Evolutionary conservation across 2,113 vertebrate species (phyloP), one percentile per base, ranked within the genome.

Genomic region (Prionailurus bengalensis): DNA sequence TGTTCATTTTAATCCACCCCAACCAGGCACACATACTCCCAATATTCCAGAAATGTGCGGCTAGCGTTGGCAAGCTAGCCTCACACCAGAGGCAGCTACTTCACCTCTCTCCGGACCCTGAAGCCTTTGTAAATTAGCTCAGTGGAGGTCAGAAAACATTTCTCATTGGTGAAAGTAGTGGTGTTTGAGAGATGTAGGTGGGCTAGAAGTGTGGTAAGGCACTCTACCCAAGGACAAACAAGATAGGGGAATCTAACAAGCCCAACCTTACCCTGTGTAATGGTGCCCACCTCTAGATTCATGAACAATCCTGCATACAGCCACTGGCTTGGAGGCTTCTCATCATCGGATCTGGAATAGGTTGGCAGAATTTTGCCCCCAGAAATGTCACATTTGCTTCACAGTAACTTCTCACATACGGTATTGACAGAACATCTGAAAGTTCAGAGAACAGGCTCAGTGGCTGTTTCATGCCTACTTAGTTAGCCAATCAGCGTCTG

Each of bases 221-320:
- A 13, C 39, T 53, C 33, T 25, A 48, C 10, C 14, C 0, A 4
- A n/a, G 25, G 36, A 80, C 5, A 9, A 29, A 48, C 0, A 11
- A 45, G 78, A 27, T 13, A n/a, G 4, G 70, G 71, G 15, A 68
- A 53, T 55, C 51, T 31, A 36, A 78, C 1, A 2, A 81, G 29
- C 53, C 13, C 61, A 66, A 4, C n/a, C 21, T 82, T 66, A 79
- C 13, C n/a, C 42, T 29, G 23, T 45, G 45, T n/a, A 23, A 23
- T 17, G 29, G 61, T 19, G 14, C 19, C 45, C 71, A 90, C 3
- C 73, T 29, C 45, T 42, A 1, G 3, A 48, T 68, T 83, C 36
- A 29, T 16, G 51, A 79, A 81, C 15, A 23, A 33, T 61, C 51
- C 73, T 66, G 16, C 13, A 4, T 81, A 29, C 0, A 66, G 71